phyloP scores from a whole-genome alignment of 2,888 invertebrate species.

The Bibio marci region DNA sequence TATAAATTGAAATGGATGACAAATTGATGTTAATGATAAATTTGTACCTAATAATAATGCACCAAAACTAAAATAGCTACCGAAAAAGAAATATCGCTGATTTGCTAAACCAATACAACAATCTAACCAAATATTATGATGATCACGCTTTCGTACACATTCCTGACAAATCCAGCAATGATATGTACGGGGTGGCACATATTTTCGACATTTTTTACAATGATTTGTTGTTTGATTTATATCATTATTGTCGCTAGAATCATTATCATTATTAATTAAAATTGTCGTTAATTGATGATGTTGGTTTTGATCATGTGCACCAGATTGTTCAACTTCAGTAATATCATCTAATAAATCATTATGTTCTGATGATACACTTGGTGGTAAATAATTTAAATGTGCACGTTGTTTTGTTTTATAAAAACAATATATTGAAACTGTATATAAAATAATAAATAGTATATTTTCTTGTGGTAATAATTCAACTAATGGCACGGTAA shows the following conservation, averaged over 20 bases:
- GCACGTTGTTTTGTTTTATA: constrained; percentile 8
- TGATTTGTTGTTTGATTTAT: constrained; percentile 19
- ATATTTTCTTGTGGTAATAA: constrained; percentile 49
- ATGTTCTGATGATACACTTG: too few species aligned
- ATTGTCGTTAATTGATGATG: constrained; percentile 12
- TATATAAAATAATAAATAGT: constrained; percentile 32
- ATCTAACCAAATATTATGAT: constrained; percentile 70
- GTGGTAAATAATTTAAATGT: too few species aligned
- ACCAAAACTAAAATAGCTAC: constrained; percentile 44
- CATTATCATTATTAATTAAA: constrained; percentile 15
- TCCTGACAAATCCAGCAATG: constrained; percentile 73
- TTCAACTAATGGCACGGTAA: constrained; percentile 53
- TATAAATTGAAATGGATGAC: constrained; percentile 47
- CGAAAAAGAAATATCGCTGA: constrained; percentile 53
- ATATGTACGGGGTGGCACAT: constrained; percentile 48
- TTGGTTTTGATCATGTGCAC: too few species aligned
- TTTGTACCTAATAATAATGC: constrained; percentile 60
- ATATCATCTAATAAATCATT: too few species aligned
- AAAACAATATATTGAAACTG: constrained; percentile 28
- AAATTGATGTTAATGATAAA: constrained; percentile 70
- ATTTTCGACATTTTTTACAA: constrained; percentile 43
- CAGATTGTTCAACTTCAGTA: too few species aligned
- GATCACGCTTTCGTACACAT: constrained; percentile 60
- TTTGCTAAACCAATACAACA: constrained; percentile 72
- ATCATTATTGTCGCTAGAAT: constrained; percentile 16